These are phyloP conservation scores for Lasioglossum calceatum DNA, from an alignment of 2,888 invertebrate species.

Conservation along the genomic window DNA sequence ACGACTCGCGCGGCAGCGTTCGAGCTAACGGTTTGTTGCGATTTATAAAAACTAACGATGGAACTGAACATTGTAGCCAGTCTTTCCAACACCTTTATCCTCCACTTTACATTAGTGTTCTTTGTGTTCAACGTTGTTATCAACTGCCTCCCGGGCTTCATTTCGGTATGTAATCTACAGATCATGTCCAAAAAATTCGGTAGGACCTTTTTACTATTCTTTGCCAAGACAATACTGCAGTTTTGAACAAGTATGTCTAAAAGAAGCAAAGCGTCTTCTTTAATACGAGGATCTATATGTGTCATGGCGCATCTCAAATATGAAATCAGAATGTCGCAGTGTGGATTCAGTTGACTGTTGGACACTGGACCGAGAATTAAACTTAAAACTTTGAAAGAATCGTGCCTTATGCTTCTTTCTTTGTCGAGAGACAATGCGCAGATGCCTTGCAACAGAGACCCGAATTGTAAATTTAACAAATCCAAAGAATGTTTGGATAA, in stretches of 20 bases:
- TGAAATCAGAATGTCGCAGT: slow-evolving; percentile 91
- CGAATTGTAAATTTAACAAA: slow-evolving; percentile 87
- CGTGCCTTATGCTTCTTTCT: slow-evolving; percentile 87
- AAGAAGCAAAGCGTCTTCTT: slow-evolving; percentile 92
- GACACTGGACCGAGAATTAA: slow-evolving; percentile 84
- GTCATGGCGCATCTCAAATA: slow-evolving; percentile 96
- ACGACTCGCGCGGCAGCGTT: slow-evolving; percentile 23
- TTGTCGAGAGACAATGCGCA: slow-evolving; percentile 90
- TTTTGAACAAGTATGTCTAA: slow-evolving; percentile 91
- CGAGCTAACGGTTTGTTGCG: slow-evolving; percentile 38
- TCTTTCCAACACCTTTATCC: slow-evolving; percentile 90
- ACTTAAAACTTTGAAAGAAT: slow-evolving; percentile 86
- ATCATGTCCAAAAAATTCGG: slow-evolving; percentile 94
- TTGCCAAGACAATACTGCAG: slow-evolving; percentile 88
- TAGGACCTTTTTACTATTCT: slow-evolving; percentile 89
- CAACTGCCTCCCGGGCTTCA: slow-evolving; percentile 88
- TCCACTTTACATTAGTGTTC: slow-evolving; percentile 91
- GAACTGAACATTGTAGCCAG: slow-evolving; percentile 87
- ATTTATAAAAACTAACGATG: slow-evolving; percentile 77
- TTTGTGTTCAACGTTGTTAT: slow-evolving; percentile 90
- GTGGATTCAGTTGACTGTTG: slow-evolving; percentile 88
- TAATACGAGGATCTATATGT: slow-evolving; percentile 92
- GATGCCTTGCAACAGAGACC: slow-evolving; percentile 89
- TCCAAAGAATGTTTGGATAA: slow-evolving; percentile 84
- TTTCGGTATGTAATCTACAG: slow-evolving; percentile 89